Base-by-base conservation (phyloP, 2,113 vertebrate species). In the Thryonomys swinderianus region DNA sequence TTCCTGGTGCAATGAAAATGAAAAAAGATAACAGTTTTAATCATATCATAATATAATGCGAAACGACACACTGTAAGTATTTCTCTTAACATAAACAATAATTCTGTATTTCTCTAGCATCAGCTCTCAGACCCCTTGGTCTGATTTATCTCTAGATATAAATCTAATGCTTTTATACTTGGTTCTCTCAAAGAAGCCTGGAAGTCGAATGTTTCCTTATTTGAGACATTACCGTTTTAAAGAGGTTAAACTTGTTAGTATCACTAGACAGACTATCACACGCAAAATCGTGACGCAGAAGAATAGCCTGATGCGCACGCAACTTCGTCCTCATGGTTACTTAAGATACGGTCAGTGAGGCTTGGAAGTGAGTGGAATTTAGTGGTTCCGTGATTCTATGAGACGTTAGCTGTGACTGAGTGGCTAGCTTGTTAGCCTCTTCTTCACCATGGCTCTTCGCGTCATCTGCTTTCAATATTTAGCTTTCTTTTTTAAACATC, bases 151-250 rank as follows among this genome's bases (percentile, higher is more conserved):
- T 86, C 73, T 64, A 69, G 10, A 0, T 91, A 21, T 83, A 78
- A 90, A 88, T 95, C 20, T 92, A 51, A 51, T 51, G 78, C 94
- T 94, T 93, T 95, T 64, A 81, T 85, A 53, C 90, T 84, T 92
- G 57, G 88, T 84, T 92, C 96, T 98, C 95, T 53, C 5, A 51
- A 48, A 25, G 53, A 96, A 83, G 91, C 81, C 71, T 95, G 95
- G 61, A 95, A 90, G 87, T 83, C 88, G 91, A 61, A 80, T 95
- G 40, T 62, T 89, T 93, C 30, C 86, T 93, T 97, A 48, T 87
- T 94, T 27, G 59, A 95, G 27, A 92, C 32, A 21, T 97, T 88
- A 30, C 92, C 13, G n/a, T 95, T 97, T 97, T 97, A 71, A 97
- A 94, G 86, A 5, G 0, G 90, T 73, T 73, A 14, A 96, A 97